Evolutionary conservation across 2,113 vertebrate genomes (phyloP), one percentile per base, ranked within the genome.

Genomic region (Ranitomeya variabilis): DNA sequence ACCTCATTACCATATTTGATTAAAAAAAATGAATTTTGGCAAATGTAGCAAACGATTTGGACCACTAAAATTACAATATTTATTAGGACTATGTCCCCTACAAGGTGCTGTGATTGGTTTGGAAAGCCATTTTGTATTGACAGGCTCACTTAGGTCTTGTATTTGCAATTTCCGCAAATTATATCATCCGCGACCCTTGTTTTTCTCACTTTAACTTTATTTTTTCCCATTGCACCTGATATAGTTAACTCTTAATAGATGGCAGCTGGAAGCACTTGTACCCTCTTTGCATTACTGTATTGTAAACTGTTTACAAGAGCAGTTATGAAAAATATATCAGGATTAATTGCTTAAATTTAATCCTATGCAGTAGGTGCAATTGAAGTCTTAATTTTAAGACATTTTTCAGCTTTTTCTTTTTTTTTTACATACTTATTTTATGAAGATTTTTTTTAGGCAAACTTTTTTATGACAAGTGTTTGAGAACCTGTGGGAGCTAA

Each of bases 181-280:
- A 73, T 51, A 52, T 71, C 83, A 55, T 73, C 66, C 57, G 55
- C 7, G 12, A 1, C 55, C 12, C 55, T 57, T 9, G 55, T 57
- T 57, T 57, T 71, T 71, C 18, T 73, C 15, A n/a, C 16, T 3
- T 11, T 66, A 37, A 37, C 10, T 69, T 54, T 9, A 83, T 31
- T 84, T 31, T 52, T 69, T 55, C 51, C 51, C 23, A 1, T 45
- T 45, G 54, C 5, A 90, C 92, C 92, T 92, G 93, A 90, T 90
- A 88, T 92, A 94, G 94, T 95, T 91, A 94, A 92, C 90, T 78
- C 19, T 91, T 95, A 95, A 95, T 93, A 94, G 94, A 94, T 90
- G 94, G 92, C 94, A 95, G 95, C 93, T 95, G 94, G 93, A 78
- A 93, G 77, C 92, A 92, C 93, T 94, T 94, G 95, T 94, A 93